These are phyloP conservation scores for Enteromius unitaeniatus DNA, from an alignment of 2,797 vertebrate species.

Conservation along the genomic window DNA sequence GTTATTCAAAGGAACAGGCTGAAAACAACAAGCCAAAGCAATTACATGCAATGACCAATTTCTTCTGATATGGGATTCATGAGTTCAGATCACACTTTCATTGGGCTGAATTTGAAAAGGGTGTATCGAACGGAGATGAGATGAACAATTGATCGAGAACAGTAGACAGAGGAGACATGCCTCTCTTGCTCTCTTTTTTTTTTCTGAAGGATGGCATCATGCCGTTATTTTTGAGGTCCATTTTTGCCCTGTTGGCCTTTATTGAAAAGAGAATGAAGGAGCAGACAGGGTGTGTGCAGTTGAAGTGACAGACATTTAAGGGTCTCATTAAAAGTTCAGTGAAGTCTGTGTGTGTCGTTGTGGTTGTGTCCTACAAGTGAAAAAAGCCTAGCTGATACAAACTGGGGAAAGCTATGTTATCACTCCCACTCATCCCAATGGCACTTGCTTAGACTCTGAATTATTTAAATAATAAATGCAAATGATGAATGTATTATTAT, in stretches of 20 bases:
- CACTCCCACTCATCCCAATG: background rate
- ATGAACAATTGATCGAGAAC: slow-evolving; percentile 37
- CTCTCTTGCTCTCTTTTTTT: slow-evolving; percentile 3
- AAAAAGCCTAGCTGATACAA: background rate
- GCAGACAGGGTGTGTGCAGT: slow-evolving; percentile 3
- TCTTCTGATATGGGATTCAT: slow-evolving; percentile 4
- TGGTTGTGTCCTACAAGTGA: background rate
- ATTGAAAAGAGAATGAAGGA: slow-evolving; percentile 29
- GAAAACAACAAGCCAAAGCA: slow-evolving; percentile 38
- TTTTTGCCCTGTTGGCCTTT: slow-evolving; percentile 19
- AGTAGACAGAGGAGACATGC: slow-evolving; percentile 11
- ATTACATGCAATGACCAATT: slow-evolving; percentile 22
- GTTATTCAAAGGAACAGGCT: slow-evolving; percentile 37
- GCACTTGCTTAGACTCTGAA: background rate
- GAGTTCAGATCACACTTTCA: slow-evolving; percentile 6
- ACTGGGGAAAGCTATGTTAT: background rate
- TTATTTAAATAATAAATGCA: background rate
- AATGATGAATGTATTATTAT: background rate
- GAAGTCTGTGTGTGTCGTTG: slow-evolving; percentile 2
- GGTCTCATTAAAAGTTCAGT: slow-evolving; percentile 33
- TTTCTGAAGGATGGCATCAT: background rate
- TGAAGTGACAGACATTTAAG: background rate
- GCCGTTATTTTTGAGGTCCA: background rate
- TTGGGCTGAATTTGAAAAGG: background rate
- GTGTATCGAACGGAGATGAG: slow-evolving; percentile 22